phyloP scores from a whole-genome alignment of 37 sponge, comb jelly and placozoan genomes.

The Bolinopsis microptera region DNA sequence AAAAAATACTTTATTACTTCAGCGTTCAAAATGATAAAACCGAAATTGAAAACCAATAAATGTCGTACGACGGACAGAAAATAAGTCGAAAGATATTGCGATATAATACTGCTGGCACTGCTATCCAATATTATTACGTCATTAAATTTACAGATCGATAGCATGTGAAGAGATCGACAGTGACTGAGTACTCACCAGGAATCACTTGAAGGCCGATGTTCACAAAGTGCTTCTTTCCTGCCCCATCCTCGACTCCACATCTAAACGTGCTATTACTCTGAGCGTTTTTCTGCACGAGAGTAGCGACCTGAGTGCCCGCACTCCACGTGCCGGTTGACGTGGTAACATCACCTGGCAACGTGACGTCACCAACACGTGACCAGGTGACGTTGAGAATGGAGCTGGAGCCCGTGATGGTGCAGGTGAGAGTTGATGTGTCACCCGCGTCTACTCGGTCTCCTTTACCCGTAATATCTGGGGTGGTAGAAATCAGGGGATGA shows the following conservation, averaged over 20 bases:
- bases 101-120: too few relatives aligned
- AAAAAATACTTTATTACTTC: too few relatives aligned
- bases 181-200: too few relatives aligned
- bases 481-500: not conserved
- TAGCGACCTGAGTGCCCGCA: not conserved
- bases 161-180: too few relatives aligned
- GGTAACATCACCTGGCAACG: not conserved
- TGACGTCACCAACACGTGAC: not conserved
- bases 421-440: not conserved
- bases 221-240: not conserved
- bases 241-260: not conserved
- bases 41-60: too few relatives aligned
- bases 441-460: not conserved
- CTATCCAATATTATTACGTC: too few relatives aligned
- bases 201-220: not conserved
- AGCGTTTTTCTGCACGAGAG: not conserved
- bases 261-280: not conserved
- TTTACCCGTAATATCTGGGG: not conserved
- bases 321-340: not conserved
- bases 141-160: too few relatives aligned
- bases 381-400: not conserved
- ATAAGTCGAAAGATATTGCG: too few relatives aligned
- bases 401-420: not conserved
- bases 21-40: too few relatives aligned
- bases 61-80: too few relatives aligned